Evolutionary conservation across 2,797 vertebrate genomes (phyloP).

Genomic region (Oreonectes daqikongensis): DNA sequence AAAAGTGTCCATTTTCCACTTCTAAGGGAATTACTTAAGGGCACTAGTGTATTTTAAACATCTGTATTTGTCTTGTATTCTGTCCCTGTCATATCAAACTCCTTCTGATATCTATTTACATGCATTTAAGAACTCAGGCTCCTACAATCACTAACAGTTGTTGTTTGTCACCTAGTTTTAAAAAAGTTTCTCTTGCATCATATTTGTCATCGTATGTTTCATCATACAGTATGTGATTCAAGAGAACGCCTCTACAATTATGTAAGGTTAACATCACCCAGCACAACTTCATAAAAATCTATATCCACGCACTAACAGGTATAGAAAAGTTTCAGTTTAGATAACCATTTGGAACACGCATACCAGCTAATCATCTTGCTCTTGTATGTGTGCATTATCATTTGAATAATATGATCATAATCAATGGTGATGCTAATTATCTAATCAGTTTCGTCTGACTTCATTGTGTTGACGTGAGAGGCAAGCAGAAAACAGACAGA

Average conservation of each 20-base stretch:
- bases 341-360: constrained; percentile 33
- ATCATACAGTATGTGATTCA: not conserved
- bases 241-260: not conserved
- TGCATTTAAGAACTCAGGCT: not conserved
- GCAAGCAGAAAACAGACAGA: constrained; percentile 39
- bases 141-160: not conserved
- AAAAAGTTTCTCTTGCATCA: not conserved
- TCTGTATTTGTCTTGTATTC: not conserved
- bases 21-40: too few relatives aligned
- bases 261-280: not conserved
- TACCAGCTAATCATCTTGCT: constrained; percentile 42
- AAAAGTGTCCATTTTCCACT: too few relatives aligned
- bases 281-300: not conserved
- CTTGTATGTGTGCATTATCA: constrained; percentile 53
- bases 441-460: constrained; percentile 58
- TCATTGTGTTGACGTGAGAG: constrained; percentile 51
- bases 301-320: not conserved
- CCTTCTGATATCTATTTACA: constrained; percentile 4
- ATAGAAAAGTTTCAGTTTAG: constrained; percentile 26
- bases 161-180: not conserved
- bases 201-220: not conserved
- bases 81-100: not conserved
- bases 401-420: constrained; percentile 59
- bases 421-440: constrained; percentile 61
- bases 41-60: not conserved